Base-by-base conservation (phyloP, 1,140 invertebrate species). In the Doryteuthis pealeii region DNA sequence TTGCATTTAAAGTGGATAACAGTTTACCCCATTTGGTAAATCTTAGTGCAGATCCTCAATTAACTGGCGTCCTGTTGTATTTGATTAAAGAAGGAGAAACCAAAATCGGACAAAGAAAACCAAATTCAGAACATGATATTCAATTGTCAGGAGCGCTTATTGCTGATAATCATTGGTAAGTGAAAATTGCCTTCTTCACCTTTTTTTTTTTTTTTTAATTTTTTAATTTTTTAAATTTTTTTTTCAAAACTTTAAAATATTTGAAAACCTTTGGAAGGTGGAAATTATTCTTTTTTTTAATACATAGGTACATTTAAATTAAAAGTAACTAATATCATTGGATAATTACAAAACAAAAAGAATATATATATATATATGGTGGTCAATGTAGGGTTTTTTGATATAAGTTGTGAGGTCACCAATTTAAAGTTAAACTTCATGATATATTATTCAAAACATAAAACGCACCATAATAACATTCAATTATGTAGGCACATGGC, bases 21-120 rank as follows among this genome's bases (percentile, higher is more conserved):
- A 76, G 78, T 18, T 78, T 84, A 35, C 89, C 89, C 0, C 85
- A 90, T 82, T 83, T 93, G 14, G 89, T 93, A 18, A 93, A 93
- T 87, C 88, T 93, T 28, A 90, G 91, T 65, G 91, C 92, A 58
- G 92, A 93, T 87, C 92, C 92, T 8, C 91, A 92, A 82, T 83
- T 93, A n/a, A 91, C 91, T 2, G 92, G 92, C 80, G 92, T 91
- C 6, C 86, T 93, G 72, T 88, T 92, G 75, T 93, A 93, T 82
- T 83, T 92, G 0, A 82, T 93, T 66, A 87, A 87, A 58, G 81
- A 86, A 66, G 89, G 89, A 2, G 77, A 83, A 43, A 89, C 89
- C 2, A 79, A 78, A 15, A 82, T 90, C 26, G 89, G 89, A 10
- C 74, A 86, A 6, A 81, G 80, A 76, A 79, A 80, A 35, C 58